Evolutionary conservation across 53 echinoderm and acorn worm genomes (phyloP).

Genomic region (Mesocentrotus franciscanus): DNA sequence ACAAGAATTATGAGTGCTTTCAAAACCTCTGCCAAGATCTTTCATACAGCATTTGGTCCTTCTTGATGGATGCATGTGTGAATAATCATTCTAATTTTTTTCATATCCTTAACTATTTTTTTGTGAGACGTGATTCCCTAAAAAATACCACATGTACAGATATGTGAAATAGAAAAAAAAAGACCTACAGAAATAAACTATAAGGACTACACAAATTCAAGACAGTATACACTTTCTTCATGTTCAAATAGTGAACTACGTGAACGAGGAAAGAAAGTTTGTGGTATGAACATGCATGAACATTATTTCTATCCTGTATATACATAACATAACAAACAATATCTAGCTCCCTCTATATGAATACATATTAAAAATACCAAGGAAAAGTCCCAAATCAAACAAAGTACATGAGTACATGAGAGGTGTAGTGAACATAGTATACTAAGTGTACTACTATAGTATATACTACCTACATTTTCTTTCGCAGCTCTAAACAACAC

Average conservation of each 20-base stretch:
- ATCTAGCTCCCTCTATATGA: not conserved
- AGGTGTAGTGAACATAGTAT: not conserved
- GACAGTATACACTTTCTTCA: not conserved
- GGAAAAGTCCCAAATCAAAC: not conserved
- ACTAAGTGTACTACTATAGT: not conserved
- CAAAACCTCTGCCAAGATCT: not conserved
- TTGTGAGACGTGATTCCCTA: not conserved
- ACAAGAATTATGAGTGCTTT: not conserved
- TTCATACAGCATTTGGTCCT: not conserved
- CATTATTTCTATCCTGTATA: not conserved
- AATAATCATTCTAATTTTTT: not conserved
- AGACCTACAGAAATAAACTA: not conserved
- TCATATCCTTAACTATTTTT: not conserved
- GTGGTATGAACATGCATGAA: not conserved
- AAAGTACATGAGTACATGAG: not conserved
- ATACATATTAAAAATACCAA: conserved; percentile 17
- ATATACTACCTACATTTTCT: not conserved
- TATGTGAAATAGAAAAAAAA: not conserved
- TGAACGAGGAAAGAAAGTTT: not conserved
- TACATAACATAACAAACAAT: not conserved
- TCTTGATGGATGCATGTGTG: not conserved
- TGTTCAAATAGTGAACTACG: not conserved
- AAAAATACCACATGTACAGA: not conserved
- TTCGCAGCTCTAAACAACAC: not conserved
- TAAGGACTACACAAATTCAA: not conserved